These are phyloP conservation scores for Zelostemma sp. DNA, from an alignment of 1,140 invertebrate species.

Conservation along the genomic window DNA sequence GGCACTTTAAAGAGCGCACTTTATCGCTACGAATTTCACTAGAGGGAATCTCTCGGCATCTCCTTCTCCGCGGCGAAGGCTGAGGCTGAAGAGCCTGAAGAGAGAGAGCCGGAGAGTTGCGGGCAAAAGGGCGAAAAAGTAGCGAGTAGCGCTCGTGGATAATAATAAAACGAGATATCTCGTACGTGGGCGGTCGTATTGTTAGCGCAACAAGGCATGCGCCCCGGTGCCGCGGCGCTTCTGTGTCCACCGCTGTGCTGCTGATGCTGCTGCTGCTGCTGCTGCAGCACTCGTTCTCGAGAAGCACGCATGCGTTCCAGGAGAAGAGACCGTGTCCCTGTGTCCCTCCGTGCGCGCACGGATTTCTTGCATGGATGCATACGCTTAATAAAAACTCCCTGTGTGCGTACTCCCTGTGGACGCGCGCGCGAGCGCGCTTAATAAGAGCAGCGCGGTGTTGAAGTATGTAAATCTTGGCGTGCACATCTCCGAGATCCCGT, in stretches of 20 bases:
- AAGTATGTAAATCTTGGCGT: conserved; percentile 51
- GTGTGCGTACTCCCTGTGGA: conserved; percentile 17
- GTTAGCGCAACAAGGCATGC: conserved; percentile 63
- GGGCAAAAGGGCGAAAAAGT: conserved; percentile 17
- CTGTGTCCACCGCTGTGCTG: conserved; percentile 51
- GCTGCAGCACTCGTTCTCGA: too few relatives aligned
- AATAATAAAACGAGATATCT: conserved; percentile 64
- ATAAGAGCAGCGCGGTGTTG: conserved; percentile 43
- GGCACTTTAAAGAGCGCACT: conserved; percentile 12
- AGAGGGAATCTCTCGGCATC: neutral
- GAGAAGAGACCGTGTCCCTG: conserved; percentile 14
- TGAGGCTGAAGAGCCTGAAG: too few relatives aligned
- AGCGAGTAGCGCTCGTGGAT: conserved; percentile 43
- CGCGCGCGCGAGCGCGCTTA: conserved; percentile 45
- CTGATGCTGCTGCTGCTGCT: too few relatives aligned
- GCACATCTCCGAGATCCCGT: conserved; percentile 10
- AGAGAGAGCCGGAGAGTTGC: neutral
- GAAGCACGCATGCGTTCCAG: conserved; percentile 43
- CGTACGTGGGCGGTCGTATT: conserved; percentile 65
- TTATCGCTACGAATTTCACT: conserved; percentile 11
- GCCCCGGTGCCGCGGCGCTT: conserved; percentile 55
- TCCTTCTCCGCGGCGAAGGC: neutral
- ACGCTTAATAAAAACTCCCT: conserved; percentile 29
- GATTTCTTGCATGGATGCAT: conserved; percentile 27
- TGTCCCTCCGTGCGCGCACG: neutral